Base-by-base conservation (phyloP, 2,797 vertebrate genomes). In the Acrossocheilus wenchowensis region DNA sequence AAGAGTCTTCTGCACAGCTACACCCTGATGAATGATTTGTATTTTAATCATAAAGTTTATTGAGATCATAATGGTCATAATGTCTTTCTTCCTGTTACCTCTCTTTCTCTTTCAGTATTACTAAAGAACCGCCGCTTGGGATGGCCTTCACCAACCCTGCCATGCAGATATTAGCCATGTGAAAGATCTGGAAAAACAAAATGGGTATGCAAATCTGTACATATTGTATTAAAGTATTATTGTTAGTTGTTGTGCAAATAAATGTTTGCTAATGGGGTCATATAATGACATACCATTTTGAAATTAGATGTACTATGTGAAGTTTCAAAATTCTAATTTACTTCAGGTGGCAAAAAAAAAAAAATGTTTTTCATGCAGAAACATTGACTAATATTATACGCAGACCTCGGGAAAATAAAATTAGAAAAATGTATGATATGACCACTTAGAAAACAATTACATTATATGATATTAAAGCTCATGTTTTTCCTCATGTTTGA, bases 131-230 rank as follows among this genome's bases (percentile, higher is more conserved):
- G 2, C 9, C 0, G 5, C 43, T 73, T 73, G 66, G 52, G 69
- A 75, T 87, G 85, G 75, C 23, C 62, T 62, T 81, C 52, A 78
- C 50, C 11, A 81, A 57, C 30, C 14, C 82, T 52, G 52, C 3
- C 45, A 52, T 73, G 41, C 39, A 14, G 34, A 82, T 69, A 26
- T 62, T 30, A 83, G 68, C 57, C 74, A 87, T 89, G 88, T 89
- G 74, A 89, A 78, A 87, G 68, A 87, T 78, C 87, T 74, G 68
- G 66, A 50, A 64, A 23, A 71, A 73, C 77, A 87, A 26, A 84
- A 87, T 88, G 81, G 86, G 87, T 86, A 87, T 34, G 82, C n/a
- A 60, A 75, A 7, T 57, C 21, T n/a, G 1, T 60, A 60, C 9
- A 4, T 36, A 36, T 36, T 26, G 5, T 8, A 30, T 7, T 43